Percentiles rank a stretch among this genome's conserved stretches.
These are phyloP conservation scores for Cephus pulcher DNA, from an alignment of 2,888 invertebrate species.

Conservation along the genomic window DNA sequence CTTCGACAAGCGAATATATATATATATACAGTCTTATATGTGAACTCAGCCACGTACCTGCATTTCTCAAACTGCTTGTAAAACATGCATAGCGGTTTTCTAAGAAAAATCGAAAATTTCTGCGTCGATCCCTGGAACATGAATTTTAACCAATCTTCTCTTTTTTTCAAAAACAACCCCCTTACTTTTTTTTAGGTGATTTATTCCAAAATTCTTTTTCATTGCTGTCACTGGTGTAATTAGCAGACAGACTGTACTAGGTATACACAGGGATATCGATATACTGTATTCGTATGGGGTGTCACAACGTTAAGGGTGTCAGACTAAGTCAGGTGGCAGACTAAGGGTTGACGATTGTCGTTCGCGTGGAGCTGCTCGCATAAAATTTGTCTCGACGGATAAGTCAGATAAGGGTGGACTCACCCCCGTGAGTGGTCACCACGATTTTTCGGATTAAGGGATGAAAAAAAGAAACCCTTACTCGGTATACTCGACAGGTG, in stretches of 20 bases:
- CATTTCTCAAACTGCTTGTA: background rate
- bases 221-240: background rate
- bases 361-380: background rate
- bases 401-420: background rate
- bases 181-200: background rate
- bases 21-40: no score
- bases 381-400: background rate
- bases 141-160: background rate
- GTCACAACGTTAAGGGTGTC: background rate
- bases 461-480: background rate
- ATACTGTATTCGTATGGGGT: background rate
- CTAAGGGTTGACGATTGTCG: background rate
- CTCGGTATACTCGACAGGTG: background rate
- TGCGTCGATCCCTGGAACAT: background rate
- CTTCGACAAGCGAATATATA: background rate
- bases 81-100: background rate
- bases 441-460: background rate
- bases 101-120: background rate
- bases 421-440: background rate
- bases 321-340: no score
- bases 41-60: background rate
- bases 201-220: background rate
- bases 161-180: background rate
- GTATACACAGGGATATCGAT: background rate
- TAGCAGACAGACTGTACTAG: background rate